These are phyloP conservation scores for Rhegmatorhina hoffmannsi DNA, from an alignment of 2,113 vertebrate genomes.

Conservation along the genomic window DNA sequence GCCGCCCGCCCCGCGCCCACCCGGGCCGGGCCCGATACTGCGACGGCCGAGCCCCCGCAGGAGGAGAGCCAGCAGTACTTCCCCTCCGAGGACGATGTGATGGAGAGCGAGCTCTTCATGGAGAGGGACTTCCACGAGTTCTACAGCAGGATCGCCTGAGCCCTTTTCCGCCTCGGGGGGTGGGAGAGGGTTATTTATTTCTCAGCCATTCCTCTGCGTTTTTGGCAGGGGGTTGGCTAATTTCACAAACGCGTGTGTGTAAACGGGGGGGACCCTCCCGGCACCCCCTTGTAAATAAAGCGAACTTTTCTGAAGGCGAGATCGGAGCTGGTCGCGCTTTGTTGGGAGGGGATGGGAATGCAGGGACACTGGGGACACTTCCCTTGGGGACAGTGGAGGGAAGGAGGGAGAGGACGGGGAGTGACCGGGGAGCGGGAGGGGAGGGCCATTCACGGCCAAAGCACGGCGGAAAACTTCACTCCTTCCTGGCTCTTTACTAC, in stretches of 20 bases:
- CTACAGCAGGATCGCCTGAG: conserved; percentile 78
- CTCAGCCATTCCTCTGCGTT: conserved; percentile 21
- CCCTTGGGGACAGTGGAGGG: neutral
- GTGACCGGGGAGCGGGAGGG: neutral
- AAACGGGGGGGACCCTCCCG: neutral
- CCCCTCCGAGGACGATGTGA: conserved; percentile 85
- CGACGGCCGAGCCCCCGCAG: conserved; percentile 24
- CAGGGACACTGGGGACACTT: no score
- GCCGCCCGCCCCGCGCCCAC: neutral
- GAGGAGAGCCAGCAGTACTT: conserved; percentile 88
- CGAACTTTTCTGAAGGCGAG: neutral
- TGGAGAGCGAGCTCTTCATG: conserved; percentile 88
- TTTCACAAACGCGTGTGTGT: neutral
- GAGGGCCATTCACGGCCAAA: neutral
- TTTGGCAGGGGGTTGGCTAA: conserved; percentile 16
- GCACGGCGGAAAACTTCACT: neutral
- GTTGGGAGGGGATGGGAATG: rapidly evolving
- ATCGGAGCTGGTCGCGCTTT: neutral
- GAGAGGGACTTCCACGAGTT: conserved; percentile 87
- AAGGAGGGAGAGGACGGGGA: neutral
- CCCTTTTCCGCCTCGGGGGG: neutral
- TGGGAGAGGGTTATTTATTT: conserved; percentile 6
- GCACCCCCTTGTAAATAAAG: conserved; percentile 32
- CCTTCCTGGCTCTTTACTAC: neutral
- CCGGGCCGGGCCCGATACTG: neutral